Conservation (phyloP, 2,888 invertebrate genomes). For the Taenaris catops region DNA sequence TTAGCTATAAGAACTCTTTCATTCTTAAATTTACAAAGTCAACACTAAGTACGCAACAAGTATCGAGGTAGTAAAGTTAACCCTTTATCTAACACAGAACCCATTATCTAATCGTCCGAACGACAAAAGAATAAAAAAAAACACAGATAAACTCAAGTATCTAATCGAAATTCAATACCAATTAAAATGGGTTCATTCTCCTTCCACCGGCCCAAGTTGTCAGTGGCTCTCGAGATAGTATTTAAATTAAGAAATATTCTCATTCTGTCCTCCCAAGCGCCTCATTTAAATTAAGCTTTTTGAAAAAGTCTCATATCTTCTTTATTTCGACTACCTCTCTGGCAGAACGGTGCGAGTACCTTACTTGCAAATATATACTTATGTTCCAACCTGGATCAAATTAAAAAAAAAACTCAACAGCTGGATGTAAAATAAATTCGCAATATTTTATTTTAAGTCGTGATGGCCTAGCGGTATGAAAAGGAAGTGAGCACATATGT, state of each 20-base stretch:
- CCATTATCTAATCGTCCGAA: conserved; percentile 29
- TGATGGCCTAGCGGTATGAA: too few relatives aligned
- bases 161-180: conserved; percentile 76
- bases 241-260: conserved; percentile 76
- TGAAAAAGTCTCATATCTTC: conserved; percentile 79
- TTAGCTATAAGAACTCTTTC: too few relatives aligned
- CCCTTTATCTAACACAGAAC: conserved; percentile 13
- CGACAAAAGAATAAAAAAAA: conserved; percentile 31
- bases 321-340: too few relatives aligned
- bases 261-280: conserved; percentile 68
- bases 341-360: too few relatives aligned
- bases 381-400: too few relatives aligned
- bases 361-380: too few relatives aligned
- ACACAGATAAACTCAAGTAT: conserved; percentile 41
- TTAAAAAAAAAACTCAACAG: too few relatives aligned
- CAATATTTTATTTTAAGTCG: too few relatives aligned
- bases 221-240: conserved; percentile 59
- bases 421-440: too few relatives aligned
- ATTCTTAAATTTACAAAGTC: too few relatives aligned
- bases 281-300: conserved; percentile 80
- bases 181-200: conserved; percentile 58
- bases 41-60: neutral
- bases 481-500: too few relatives aligned
- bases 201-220: conserved; percentile 39
- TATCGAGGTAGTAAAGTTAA: conserved; percentile 2